phyloP scores from a whole-genome alignment of 2,888 invertebrate species.

The Cremastobaeus sp. region DNA sequence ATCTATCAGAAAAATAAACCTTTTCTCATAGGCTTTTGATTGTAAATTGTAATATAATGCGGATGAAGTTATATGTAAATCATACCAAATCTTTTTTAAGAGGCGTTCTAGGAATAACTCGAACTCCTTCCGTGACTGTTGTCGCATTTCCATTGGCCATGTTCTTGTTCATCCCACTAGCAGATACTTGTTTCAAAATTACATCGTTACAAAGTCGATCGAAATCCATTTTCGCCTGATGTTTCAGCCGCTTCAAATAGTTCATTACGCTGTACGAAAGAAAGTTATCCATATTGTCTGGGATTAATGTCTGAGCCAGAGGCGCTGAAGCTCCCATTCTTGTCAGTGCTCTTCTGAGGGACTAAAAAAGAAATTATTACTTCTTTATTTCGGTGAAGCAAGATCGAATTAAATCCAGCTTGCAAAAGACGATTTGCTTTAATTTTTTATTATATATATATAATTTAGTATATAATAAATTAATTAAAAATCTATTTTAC shows the following conservation, averaged over 20 bases:
- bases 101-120: conserved; percentile 85
- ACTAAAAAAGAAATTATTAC: conserved; percentile 80
- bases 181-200: conserved; percentile 81
- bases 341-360: conserved; percentile 91
- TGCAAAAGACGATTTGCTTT: no score
- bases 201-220: conserved; percentile 91
- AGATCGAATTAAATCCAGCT: no score
- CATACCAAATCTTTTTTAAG: conserved; percentile 88
- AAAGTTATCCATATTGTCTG: conserved; percentile 95
- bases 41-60: not conserved
- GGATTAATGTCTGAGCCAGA: conserved; percentile 89
- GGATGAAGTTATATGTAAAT: conserved; percentile 7
- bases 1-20: no score
- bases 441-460: no score
- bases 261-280: conserved; percentile 95
- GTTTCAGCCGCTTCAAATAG: conserved; percentile 96
- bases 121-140: conserved; percentile 85
- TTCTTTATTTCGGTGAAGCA: no score
- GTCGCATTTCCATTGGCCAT: conserved; percentile 75
- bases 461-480: no score
- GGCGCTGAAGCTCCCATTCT: conserved; percentile 94
- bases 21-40: no score
- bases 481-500: no score
- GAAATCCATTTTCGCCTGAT: conserved; percentile 93
- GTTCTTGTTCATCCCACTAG: conserved; percentile 70